Base-by-base conservation (phyloP, 2,888 invertebrate genomes). In the Lycia hirtaria region DNA sequence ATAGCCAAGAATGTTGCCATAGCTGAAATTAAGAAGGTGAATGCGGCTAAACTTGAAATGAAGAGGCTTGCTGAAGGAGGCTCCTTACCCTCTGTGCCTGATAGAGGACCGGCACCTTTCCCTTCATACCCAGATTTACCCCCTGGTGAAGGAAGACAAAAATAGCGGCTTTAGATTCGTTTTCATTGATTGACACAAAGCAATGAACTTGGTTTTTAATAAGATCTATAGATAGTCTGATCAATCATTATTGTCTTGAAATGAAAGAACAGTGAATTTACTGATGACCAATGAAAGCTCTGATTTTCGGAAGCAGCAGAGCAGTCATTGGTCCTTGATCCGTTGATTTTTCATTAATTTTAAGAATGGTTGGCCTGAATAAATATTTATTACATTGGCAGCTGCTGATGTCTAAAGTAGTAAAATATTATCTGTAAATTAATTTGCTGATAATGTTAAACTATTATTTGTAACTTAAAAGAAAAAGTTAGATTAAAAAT, bases 11-110 rank as follows among this genome's bases (percentile, higher is more conserved):
- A 96, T 85, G 78, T 95, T 37, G 94, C 95, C 12, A 89, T 96
- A 33, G 95, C 96, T 80, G 83, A 95, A 69, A 81, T 94, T 80
- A 97, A 97, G 70, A 95, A 96, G 75, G 83, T 93, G 37, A 97
- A 97, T 89, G 97, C 97, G 1, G 93, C 93, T 2, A 93, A 94
- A 76, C 79, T 97, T 54, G 95, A 96, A 60, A 80, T 84, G 0
- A 93, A 93, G 69, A 93, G 93, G 65, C 83, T 93, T 4, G 84
- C 86, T 6, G 93, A 93, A 17, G 83, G 90, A 40, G 82, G 86
- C 4, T 74, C 85, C 1, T 55, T 89, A 4, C 88, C 88, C 10
- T 55, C 78, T 12, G 52, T 72, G 12, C 70, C 80, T 5, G 70
- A 69, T 33, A 85, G 68, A 53, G 93, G 91, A 1, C 68, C 73